Conservation (phyloP, 2,113 vertebrate genomes). For the Phasianus colchicus region DNA sequence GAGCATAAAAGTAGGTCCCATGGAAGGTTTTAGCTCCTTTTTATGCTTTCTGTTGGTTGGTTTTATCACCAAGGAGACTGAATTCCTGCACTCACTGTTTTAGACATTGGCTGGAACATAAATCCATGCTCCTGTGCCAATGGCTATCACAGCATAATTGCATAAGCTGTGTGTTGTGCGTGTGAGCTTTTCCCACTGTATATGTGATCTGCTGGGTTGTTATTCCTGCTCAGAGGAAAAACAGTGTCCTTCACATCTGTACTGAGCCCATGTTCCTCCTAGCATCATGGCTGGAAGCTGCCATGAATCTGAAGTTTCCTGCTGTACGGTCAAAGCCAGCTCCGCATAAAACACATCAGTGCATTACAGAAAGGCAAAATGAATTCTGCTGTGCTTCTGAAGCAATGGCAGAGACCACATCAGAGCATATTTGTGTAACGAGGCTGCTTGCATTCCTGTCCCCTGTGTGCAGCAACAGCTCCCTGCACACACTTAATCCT, state of each 20-base stretch:
- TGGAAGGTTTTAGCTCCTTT: not conserved
- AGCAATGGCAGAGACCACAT: not conserved
- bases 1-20: not conserved
- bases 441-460: not conserved
- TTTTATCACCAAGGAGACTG: constrained; percentile 56
- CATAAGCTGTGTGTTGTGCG: not conserved
- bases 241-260: fast-evolving
- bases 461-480: not conserved
- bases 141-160: constrained; percentile 12
- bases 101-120: not conserved
- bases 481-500: not conserved
- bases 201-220: fast-evolving
- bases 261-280: not conserved
- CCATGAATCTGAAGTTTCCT: not conserved
- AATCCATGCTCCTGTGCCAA: not conserved
- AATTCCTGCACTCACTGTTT: constrained; percentile 27
- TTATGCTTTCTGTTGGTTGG: constrained; percentile 35
- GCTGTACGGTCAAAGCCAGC: fast-evolving
- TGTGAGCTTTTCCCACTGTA: not conserved
- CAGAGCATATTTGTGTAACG: not conserved
- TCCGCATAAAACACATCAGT: not conserved
- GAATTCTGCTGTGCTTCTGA: not conserved
- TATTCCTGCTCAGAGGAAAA: not conserved
- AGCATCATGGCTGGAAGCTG: fast-evolving
- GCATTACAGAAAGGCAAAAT: not conserved